Percentiles rank a stretch among this genome's conserved stretches.
These are phyloP conservation scores for Protodeltote pygarga DNA, from an alignment of 2,888 invertebrate species.

Conservation along the genomic window DNA sequence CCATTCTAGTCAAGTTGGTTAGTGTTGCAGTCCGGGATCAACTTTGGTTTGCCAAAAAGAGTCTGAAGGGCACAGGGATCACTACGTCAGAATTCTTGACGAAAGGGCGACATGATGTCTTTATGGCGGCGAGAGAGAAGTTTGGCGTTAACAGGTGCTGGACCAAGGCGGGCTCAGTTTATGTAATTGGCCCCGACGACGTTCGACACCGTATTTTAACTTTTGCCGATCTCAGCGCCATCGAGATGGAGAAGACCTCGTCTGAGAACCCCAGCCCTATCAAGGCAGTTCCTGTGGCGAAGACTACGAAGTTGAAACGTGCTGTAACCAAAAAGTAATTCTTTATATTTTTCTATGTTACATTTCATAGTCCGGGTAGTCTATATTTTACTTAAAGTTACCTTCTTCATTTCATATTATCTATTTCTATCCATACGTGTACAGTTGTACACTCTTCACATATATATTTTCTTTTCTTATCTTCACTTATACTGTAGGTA, in stretches of 20 bases:
- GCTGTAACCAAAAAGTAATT: background rate
- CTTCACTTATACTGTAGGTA: too few relatives aligned
- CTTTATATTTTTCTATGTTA: background rate
- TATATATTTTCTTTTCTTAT: too few relatives aligned
- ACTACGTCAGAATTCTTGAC: background rate
- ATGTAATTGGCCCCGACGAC: background rate
- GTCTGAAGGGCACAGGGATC: background rate
- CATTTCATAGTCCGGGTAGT: background rate
- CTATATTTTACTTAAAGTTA: background rate
- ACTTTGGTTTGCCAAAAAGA: background rate
- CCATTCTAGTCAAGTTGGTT: background rate
- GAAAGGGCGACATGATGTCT: background rate
- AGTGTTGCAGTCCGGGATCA: background rate
- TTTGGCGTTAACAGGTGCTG: background rate
- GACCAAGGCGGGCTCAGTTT: too few relatives aligned
- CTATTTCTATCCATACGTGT: background rate
- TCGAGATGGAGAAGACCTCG: background rate
- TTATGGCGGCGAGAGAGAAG: background rate
- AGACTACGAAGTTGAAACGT: background rate
- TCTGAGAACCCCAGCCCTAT: background rate
- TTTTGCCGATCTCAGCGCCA: background rate
- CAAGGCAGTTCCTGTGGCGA: background rate
- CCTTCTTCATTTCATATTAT: too few relatives aligned
- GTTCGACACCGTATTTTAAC: background rate
- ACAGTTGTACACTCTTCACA: background rate